phyloP scores from a whole-genome alignment of 2,888 invertebrate genomes.

The Brassicogethes aeneus region DNA sequence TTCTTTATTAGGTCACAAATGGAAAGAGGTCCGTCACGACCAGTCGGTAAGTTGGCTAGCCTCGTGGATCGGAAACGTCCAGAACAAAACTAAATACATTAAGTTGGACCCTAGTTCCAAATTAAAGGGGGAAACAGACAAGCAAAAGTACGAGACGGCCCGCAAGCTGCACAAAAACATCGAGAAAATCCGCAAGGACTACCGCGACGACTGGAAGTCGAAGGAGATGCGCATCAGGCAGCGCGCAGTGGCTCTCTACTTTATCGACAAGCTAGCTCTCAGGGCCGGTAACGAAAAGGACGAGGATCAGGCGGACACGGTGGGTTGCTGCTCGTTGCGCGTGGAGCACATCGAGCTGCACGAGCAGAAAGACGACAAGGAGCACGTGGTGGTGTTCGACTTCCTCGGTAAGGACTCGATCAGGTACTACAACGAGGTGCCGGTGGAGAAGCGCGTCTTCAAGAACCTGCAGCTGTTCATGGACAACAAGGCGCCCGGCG shows the following conservation, averaged over 20 bases:
- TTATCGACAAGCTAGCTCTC: conserved; percentile 97
- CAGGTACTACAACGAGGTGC: conserved; percentile 88
- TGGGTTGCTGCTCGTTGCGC: conserved; percentile 93
- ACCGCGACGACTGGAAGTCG: conserved; percentile 85
- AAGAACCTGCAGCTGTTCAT: conserved; percentile 96
- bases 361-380: conserved; percentile 74
- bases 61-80: conserved; percentile 97
- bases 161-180: conserved; percentile 85
- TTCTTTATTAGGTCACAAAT: conserved; percentile 81
- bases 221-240: conserved; percentile 98
- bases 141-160: conserved; percentile 98
- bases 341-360: conserved; percentile 92
- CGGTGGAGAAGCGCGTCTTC: conserved; percentile 96
- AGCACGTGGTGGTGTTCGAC: conserved; percentile 96
- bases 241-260: conserved; percentile 95
- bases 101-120: conserved; percentile 99
- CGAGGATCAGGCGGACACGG: conserved; percentile 98
- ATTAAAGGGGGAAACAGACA: conserved; percentile 98
- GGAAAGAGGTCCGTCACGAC: conserved; percentile 96
- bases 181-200: conserved; percentile 78
- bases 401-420: conserved; percentile 93
- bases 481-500: conserved; percentile 90
- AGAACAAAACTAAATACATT: conserved; percentile 92
- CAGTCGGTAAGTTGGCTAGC: conserved; percentile 95
- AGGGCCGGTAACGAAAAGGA: conserved; percentile 98